Evolutionary conservation across 2,113 vertebrate species (phyloP).

Genomic region (Rhagologus leucostigma): DNA sequence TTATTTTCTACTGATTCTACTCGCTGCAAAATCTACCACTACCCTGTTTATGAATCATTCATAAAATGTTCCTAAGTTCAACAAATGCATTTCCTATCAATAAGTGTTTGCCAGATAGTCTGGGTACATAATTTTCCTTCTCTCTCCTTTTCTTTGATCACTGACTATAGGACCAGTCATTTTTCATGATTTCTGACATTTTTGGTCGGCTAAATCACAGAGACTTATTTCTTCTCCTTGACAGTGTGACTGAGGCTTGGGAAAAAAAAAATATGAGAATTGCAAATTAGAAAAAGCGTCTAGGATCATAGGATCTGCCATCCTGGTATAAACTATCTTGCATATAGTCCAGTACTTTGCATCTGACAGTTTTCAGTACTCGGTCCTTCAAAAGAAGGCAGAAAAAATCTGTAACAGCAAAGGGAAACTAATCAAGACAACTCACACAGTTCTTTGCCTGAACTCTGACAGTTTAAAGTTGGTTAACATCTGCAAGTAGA

Average conservation of each 20-base stretch:
- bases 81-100: conserved; percentile 10
- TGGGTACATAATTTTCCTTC: background rate
- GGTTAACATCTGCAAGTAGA: background rate
- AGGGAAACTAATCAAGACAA: background rate
- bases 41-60: conserved; percentile 21
- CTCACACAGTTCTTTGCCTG: background rate
- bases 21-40: background rate
- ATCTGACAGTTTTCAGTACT: background rate
- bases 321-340: background rate
- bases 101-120: background rate
- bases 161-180: background rate
- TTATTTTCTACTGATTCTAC: background rate
- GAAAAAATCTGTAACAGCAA: background rate
- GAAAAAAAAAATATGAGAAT: background rate
- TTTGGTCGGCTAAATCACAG: background rate
- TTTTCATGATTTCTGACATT: conserved; percentile 22
- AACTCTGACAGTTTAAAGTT: background rate
- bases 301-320: background rate
- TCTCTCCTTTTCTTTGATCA: background rate
- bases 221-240: conserved; percentile 21
- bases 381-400: background rate
- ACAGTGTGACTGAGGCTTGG: background rate
- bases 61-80: background rate
- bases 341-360: background rate
- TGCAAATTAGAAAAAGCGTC: conserved; percentile 15